Evolutionary conservation across 2,797 vertebrate genomes (phyloP).

Genomic region (Lycodopsis pacificus): DNA sequence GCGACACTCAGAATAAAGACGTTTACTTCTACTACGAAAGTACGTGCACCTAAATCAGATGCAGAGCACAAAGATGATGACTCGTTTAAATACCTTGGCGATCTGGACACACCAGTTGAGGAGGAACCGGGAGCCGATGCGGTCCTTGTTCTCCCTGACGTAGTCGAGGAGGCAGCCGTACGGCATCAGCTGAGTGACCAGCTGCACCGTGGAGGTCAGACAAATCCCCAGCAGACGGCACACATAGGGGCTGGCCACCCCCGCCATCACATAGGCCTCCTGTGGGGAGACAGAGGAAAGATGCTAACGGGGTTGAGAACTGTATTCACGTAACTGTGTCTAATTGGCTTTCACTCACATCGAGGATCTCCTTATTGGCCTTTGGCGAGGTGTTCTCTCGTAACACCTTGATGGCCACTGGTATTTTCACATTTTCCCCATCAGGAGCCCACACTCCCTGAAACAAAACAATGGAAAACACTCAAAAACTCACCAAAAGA

Average conservation of each 20-base stretch:
- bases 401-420: conserved; percentile 97
- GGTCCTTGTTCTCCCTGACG: conserved; percentile 95
- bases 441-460: conserved; percentile 98
- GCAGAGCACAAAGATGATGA: neutral
- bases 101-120: conserved; percentile 99
- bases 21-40: neutral
- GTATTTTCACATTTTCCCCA: conserved; percentile 95
- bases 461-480: conserved; percentile 12
- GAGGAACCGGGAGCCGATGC: conserved; percentile 93
- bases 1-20: neutral
- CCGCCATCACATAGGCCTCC: conserved; percentile 99
- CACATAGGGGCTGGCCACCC: conserved; percentile 93
- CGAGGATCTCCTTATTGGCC: conserved; percentile 98
- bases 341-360: conserved; percentile 85
- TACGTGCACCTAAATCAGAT: neutral
- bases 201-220: conserved; percentile 96
- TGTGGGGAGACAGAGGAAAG: conserved; percentile 55
- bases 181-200: conserved; percentile 99
- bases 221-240: conserved; percentile 97
- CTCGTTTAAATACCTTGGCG: conserved; percentile 88
- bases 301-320: neutral
- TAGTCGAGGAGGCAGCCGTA: conserved; percentile 98
- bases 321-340: neutral
- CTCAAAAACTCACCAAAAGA: neutral
- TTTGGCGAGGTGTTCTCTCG: conserved; percentile 97